Percentiles rank a stretch among this genome's conserved stretches.
phyloP scores from a whole-genome alignment of 2,888 invertebrate species.

The Melangyna quadrimaculata region DNA sequence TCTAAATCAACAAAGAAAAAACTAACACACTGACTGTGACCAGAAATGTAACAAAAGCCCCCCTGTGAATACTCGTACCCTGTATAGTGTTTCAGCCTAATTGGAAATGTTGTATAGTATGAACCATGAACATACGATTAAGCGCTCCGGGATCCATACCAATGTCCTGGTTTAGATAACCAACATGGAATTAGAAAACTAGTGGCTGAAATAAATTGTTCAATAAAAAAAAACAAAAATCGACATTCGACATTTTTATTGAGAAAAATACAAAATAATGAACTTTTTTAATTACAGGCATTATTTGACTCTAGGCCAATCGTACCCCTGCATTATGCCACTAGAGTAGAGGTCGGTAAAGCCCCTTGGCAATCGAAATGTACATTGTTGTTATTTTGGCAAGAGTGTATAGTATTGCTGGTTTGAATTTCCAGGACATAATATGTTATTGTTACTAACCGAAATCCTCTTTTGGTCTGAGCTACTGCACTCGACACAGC shows the following conservation, averaged over 20 bases:
- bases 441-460: too few relatives aligned
- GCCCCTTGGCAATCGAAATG: too few relatives aligned
- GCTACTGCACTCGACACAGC: too few relatives aligned
- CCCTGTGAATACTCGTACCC: too few relatives aligned
- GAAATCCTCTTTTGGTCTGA: too few relatives aligned
- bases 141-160: not conserved
- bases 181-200: not conserved
- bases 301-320: not conserved
- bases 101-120: not conserved
- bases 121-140: not conserved
- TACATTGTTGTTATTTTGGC: too few relatives aligned
- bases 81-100: not conserved
- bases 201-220: not conserved
- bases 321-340: not conserved
- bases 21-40: not conserved
- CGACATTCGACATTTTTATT: not conserved
- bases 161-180: not conserved
- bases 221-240: not conserved
- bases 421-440: too few relatives aligned
- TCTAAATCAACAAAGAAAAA: not conserved
- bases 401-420: too few relatives aligned
- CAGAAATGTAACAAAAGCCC: not conserved
- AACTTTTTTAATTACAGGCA: not conserved
- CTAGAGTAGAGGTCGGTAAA: too few relatives aligned
- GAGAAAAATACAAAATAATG: not conserved